phyloP scores from a whole-genome alignment of 2,797 vertebrate species.

The Choloepus didactylus region DNA sequence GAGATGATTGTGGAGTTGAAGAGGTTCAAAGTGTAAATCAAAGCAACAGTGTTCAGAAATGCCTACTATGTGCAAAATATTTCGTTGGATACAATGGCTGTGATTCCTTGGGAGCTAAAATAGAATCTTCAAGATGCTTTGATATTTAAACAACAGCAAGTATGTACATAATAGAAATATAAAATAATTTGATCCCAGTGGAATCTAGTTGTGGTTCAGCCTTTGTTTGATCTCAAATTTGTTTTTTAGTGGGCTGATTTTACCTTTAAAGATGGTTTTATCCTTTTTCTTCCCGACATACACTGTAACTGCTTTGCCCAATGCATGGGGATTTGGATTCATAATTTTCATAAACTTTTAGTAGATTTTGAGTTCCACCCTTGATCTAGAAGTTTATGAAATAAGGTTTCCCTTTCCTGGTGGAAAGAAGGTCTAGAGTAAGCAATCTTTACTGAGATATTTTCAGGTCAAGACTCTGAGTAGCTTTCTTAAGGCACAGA shows the following conservation, averaged over 20 bases:
- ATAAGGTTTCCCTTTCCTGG: slow-evolving; percentile 28
- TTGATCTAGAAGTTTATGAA: slow-evolving; percentile 47
- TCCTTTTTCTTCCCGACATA: not conserved
- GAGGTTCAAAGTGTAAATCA: not conserved
- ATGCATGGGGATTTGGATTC: not conserved
- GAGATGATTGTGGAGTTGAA: not conserved
- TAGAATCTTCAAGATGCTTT: slow-evolving; percentile 32
- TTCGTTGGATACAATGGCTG: not conserved
- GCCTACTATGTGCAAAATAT: not conserved
- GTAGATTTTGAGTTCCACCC: slow-evolving; percentile 12
- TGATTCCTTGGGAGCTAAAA: slow-evolving; percentile 43
- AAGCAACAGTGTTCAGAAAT: not conserved
- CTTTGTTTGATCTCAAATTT: slow-evolving; percentile 25
- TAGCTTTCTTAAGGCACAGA: slow-evolving; percentile 35
- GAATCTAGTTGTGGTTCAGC: not conserved
- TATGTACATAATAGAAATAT: not conserved
- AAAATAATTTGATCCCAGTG: not conserved
- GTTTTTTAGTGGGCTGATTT: not conserved
- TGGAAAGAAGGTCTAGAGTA: not conserved
- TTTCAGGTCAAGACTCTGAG: not conserved
- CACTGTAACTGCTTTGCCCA: not conserved
- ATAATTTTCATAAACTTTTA: slow-evolving; percentile 50
- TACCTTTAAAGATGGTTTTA: slow-evolving; percentile 30
- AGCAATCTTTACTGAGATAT: slow-evolving; percentile 19
- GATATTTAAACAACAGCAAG: not conserved